Percentiles rank a stretch among this genome's conserved stretches.
These are phyloP conservation scores for Oncorhynchus nerka DNA, from an alignment of 2,113 vertebrate genomes.

Conservation along the genomic window DNA sequence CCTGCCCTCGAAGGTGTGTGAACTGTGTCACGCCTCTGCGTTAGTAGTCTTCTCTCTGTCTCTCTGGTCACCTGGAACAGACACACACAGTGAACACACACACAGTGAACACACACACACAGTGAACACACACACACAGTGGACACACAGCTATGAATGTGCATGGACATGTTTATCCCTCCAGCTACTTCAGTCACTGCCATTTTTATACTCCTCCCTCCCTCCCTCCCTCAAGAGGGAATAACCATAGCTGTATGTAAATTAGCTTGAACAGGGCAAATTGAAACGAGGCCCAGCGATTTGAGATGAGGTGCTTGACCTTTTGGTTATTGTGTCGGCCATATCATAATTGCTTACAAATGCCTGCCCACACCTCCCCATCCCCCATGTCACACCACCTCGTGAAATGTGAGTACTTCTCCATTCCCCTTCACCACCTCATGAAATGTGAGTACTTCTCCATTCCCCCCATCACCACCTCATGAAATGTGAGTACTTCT, in stretches of 20 bases:
- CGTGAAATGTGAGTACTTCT: too few species aligned
- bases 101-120: constrained; percentile 32
- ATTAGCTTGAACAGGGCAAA: constrained; percentile 34
- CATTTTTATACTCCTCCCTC: not conserved
- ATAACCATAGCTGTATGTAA: constrained; percentile 45
- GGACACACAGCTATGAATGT: constrained; percentile 31
- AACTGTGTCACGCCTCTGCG: too few species aligned
- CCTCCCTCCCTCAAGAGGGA: not conserved
- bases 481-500: too few species aligned
- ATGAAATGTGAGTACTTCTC: too few species aligned
- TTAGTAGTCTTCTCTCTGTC: too few species aligned
- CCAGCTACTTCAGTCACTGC: constrained; percentile 36
- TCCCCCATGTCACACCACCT: not conserved
- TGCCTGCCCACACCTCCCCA: not conserved
- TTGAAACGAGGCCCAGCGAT: constrained; percentile 18
- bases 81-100: not conserved
- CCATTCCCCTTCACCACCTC: not conserved
- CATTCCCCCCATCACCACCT: too few species aligned
- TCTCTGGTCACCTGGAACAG: not conserved
- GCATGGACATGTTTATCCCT: constrained; percentile 25
- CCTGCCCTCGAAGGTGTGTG: too few species aligned
- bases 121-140: not conserved
- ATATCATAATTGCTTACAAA: constrained; percentile 39
- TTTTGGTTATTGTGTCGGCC: constrained; percentile 33
- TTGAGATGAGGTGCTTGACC: constrained; percentile 47